Evolutionary conservation across 2,797 vertebrate species (phyloP).

Genomic region (Spheniscus humboldti): DNA sequence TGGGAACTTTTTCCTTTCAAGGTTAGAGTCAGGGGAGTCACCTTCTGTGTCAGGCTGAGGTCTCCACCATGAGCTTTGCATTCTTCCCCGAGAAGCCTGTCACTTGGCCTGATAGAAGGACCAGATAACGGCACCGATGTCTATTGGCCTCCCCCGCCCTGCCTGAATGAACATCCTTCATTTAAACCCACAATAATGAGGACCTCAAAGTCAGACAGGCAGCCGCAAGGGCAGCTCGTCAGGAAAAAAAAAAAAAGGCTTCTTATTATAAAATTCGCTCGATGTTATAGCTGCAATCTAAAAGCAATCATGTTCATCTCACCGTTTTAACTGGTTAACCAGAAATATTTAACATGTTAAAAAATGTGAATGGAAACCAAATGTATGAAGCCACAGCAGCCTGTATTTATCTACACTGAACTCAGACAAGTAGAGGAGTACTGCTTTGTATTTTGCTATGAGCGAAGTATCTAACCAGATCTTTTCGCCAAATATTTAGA

Average conservation of each 20-base stretch:
- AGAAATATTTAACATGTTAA: constrained; percentile 47
- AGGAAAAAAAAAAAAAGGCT: constrained; percentile 20
- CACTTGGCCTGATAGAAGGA: constrained; percentile 84
- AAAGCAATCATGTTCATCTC: constrained; percentile 63
- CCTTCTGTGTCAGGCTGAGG: constrained; percentile 95
- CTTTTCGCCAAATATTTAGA: background rate
- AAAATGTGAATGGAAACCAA: background rate
- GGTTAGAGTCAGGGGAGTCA: constrained; percentile 96
- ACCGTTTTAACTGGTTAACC: constrained; percentile 50
- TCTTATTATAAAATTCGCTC: constrained; percentile 71
- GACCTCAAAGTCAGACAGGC: constrained; percentile 82
- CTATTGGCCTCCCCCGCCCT: constrained; percentile 72
- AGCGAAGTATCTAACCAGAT: background rate
- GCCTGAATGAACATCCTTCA: constrained; percentile 83
- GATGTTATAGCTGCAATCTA: constrained; percentile 57
- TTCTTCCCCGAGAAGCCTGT: constrained; percentile 78
- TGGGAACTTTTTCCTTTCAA: constrained; percentile 93
- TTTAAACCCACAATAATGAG: constrained; percentile 83
- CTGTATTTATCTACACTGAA: background rate
- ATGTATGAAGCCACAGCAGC: background rate
- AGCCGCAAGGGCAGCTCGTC: constrained; percentile 78
- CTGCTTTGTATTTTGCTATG: background rate
- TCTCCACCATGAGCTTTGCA: constrained; percentile 80
- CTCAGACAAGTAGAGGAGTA: background rate
- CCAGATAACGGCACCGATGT: constrained; percentile 77